Evolutionary conservation across 2,797 vertebrate species (phyloP).

Genomic region (Helarctos malayanus): DNA sequence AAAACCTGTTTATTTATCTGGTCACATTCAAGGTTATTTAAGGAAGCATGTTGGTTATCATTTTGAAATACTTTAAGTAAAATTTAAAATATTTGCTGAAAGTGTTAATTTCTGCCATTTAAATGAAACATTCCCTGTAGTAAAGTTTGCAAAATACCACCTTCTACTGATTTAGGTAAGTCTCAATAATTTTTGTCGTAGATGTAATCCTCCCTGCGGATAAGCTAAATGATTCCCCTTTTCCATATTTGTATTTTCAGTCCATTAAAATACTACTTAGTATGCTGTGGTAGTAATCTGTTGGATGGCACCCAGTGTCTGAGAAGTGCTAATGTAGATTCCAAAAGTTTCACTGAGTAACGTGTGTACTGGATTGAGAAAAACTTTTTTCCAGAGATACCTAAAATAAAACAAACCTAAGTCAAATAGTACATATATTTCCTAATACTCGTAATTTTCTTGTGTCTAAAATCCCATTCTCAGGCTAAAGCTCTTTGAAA

Average conservation of each 20-base stretch:
- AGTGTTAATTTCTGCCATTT: background rate
- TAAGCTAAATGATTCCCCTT: background rate
- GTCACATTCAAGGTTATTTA: constrained; percentile 10
- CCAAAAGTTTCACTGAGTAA: background rate
- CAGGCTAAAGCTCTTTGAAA: constrained; percentile 3
- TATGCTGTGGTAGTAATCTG: background rate
- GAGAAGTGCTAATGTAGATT: constrained; percentile 3
- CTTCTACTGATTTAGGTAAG: background rate
- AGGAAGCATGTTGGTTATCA: background rate
- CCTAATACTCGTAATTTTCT: background rate
- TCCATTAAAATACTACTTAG: background rate
- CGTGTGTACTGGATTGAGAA: background rate
- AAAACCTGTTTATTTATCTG: background rate
- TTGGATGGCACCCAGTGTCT: background rate
- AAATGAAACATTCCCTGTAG: background rate
- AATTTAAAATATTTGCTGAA: background rate
- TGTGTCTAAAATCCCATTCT: background rate
- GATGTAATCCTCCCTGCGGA: background rate
- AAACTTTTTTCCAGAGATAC: background rate
- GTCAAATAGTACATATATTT: constrained; percentile 33
- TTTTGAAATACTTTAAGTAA: constrained; percentile 42
- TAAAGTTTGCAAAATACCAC: background rate
- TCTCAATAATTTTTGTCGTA: background rate
- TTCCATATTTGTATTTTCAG: background rate
- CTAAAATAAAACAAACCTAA: background rate